Percentiles rank a stretch among this genome's conserved stretches.
Evolutionary conservation across 2,888 invertebrate species (phyloP).

Genomic region (Mesorhabditis spiculigera): DNA sequence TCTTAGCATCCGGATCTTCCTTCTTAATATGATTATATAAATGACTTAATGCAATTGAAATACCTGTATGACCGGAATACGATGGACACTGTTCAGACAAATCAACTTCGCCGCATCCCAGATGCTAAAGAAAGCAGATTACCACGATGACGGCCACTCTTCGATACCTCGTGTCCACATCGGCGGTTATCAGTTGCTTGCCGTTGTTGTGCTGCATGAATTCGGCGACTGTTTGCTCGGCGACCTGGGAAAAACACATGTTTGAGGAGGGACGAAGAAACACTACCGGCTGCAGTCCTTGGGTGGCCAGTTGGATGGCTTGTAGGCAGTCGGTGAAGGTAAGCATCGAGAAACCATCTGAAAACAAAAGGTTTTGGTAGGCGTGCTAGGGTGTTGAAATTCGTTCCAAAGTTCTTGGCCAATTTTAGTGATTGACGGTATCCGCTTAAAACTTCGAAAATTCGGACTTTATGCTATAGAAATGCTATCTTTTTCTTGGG

Average conservation of each 20-base stretch:
- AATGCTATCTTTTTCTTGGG: too few relatives aligned
- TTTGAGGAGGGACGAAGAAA: too few relatives aligned
- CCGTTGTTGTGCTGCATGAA: slow-evolving; percentile 17
- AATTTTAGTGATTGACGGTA: too few relatives aligned
- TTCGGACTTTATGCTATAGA: too few relatives aligned
- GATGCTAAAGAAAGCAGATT: slow-evolving; percentile 31
- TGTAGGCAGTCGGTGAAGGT: slow-evolving; percentile 46
- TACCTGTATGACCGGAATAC: slow-evolving; percentile 39
- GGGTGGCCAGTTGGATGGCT: slow-evolving; percentile 35
- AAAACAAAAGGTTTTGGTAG: background rate
- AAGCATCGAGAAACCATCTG: slow-evolving; percentile 26
- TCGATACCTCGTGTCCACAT: slow-evolving; percentile 13
- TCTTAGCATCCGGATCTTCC: slow-evolving; percentile 20
- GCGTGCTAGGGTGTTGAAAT: background rate
- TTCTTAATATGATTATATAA: slow-evolving; percentile 11
- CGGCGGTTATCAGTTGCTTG: slow-evolving; percentile 15
- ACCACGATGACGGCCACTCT: background rate
- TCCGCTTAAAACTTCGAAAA: too few relatives aligned
- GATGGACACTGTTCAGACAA: slow-evolving; percentile 48
- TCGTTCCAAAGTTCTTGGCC: background rate
- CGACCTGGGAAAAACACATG: slow-evolving; percentile 12
- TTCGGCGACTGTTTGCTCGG: slow-evolving; percentile 22
- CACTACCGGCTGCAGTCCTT: slow-evolving; percentile 27
- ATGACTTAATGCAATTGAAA: too few relatives aligned
- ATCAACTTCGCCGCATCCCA: slow-evolving; percentile 55